phyloP scores from a whole-genome alignment of 2,888 invertebrate species.

The Drosophila phalerata region DNA sequence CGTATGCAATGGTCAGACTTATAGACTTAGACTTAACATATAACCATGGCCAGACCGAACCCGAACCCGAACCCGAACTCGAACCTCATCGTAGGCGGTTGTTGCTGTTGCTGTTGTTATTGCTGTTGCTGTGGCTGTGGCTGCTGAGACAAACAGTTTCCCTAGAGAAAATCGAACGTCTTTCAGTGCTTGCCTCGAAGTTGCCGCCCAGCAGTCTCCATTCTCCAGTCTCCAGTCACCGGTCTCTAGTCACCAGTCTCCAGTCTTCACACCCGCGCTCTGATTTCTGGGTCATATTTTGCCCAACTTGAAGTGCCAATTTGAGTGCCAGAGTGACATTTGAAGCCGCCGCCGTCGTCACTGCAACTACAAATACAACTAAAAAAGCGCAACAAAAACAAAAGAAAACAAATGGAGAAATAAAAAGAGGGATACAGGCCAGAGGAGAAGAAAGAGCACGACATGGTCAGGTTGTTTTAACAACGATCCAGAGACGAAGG shows the following conservation, averaged over 20 bases:
- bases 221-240: slow-evolving; percentile 31
- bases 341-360: slow-evolving; percentile 64
- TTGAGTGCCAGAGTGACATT: slow-evolving; percentile 68
- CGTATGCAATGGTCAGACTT: slow-evolving; percentile 30
- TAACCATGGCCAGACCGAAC: slow-evolving; percentile 26
- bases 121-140: slow-evolving; percentile 6
- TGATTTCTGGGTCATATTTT: slow-evolving; percentile 79
- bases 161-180: slow-evolving; percentile 63
- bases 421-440: slow-evolving; percentile 42
- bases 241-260: not conserved
- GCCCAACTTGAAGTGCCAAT: slow-evolving; percentile 66
- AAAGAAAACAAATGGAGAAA: slow-evolving; percentile 28
- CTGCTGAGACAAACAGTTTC: slow-evolving; percentile 67
- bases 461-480: slow-evolving; percentile 79
- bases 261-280: slow-evolving; percentile 50
- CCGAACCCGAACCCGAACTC: slow-evolving; percentile 27
- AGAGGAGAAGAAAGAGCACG: slow-evolving; percentile 46
- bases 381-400: slow-evolving; percentile 23
- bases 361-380: slow-evolving; percentile 16
- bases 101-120: not conserved
- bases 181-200: slow-evolving; percentile 12
- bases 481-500: slow-evolving; percentile 52
- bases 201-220: slow-evolving; percentile 56
- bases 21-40: slow-evolving; percentile 20
- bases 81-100: slow-evolving; percentile 43